phyloP scores from a whole-genome alignment of 2,888 invertebrate species.

The Drosophila birchii region DNA sequence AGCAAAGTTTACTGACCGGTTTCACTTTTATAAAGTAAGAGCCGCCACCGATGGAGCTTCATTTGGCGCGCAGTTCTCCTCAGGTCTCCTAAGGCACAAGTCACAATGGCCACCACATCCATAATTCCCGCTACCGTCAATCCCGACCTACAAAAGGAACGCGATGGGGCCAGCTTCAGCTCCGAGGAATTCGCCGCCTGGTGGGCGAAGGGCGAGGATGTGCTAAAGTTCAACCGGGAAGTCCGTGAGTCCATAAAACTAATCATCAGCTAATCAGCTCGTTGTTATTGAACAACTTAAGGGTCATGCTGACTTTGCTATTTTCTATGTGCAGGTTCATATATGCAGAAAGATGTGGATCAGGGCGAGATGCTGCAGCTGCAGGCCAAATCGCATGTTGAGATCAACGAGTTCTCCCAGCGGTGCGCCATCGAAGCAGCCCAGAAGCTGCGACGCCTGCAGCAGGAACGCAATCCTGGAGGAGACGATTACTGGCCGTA shows the following conservation, averaged over 20 bases:
- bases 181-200: slow-evolving; percentile 90
- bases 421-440: slow-evolving; percentile 85
- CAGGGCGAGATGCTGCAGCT: slow-evolving; percentile 34
- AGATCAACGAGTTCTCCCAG: slow-evolving; percentile 63
- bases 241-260: slow-evolving; percentile 56
- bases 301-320: slow-evolving; percentile 55
- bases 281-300: neutral
- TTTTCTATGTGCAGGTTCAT: slow-evolving; percentile 47
- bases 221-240: slow-evolving; percentile 74
- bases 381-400: slow-evolving; percentile 73
- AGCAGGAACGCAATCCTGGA: slow-evolving; percentile 87
- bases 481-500: slow-evolving; percentile 81
- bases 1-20: slow-evolving; percentile 21
- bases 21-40: slow-evolving; percentile 20
- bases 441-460: slow-evolving; percentile 89
- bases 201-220: slow-evolving; percentile 90
- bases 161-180: slow-evolving; percentile 89
- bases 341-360: slow-evolving; percentile 58
- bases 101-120: slow-evolving; percentile 52
- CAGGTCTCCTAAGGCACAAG: neutral
- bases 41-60: neutral
- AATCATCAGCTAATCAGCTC: slow-evolving; percentile 21
- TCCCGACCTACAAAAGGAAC: slow-evolving; percentile 89
- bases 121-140: slow-evolving; percentile 85
- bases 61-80: slow-evolving; percentile 9